These are phyloP conservation scores for Pammene aurita DNA, from an alignment of 2,888 invertebrate genomes.

Conservation along the genomic window DNA sequence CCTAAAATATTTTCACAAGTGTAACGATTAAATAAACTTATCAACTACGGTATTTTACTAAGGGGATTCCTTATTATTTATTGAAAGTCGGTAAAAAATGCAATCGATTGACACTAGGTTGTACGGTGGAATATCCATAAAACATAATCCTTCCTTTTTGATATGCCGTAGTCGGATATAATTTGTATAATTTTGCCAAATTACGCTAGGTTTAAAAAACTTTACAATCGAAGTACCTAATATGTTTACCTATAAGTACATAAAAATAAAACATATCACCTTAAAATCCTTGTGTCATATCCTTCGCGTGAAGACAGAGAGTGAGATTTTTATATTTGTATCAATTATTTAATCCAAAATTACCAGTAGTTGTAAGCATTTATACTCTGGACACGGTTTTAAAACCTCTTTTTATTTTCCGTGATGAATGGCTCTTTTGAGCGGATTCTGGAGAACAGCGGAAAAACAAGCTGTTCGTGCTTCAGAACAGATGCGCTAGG, in stretches of 20 bases:
- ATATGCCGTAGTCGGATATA: too few relatives aligned
- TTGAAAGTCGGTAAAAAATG: too few relatives aligned
- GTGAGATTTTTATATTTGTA: constrained; percentile 65
- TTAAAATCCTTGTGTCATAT: constrained; percentile 61
- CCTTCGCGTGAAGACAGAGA: constrained; percentile 56
- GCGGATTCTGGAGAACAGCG: constrained; percentile 19
- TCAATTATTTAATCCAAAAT: constrained; percentile 43
- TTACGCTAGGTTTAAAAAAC: too few relatives aligned
- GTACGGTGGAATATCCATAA: too few relatives aligned
- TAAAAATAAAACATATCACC: constrained; percentile 69
- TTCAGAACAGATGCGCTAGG: constrained; percentile 23
- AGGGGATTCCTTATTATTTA: too few relatives aligned
- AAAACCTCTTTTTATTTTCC: constrained; percentile 27
- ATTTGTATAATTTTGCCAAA: too few relatives aligned
- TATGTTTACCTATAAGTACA: constrained; percentile 32
- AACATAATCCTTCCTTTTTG: too few relatives aligned
- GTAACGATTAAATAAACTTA: too few relatives aligned
- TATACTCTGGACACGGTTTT: constrained; percentile 17
- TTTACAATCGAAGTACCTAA: constrained; percentile 18
- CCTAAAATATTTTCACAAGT: too few relatives aligned
- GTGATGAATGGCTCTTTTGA: constrained; percentile 30
- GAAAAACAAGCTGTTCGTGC: constrained; percentile 29
- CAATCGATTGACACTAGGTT: too few relatives aligned
- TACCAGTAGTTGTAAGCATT: constrained; percentile 48
- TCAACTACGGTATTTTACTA: too few relatives aligned